These are phyloP conservation scores for Drosophila sordidula DNA, from an alignment of 2,888 invertebrate genomes.

Conservation along the genomic window DNA sequence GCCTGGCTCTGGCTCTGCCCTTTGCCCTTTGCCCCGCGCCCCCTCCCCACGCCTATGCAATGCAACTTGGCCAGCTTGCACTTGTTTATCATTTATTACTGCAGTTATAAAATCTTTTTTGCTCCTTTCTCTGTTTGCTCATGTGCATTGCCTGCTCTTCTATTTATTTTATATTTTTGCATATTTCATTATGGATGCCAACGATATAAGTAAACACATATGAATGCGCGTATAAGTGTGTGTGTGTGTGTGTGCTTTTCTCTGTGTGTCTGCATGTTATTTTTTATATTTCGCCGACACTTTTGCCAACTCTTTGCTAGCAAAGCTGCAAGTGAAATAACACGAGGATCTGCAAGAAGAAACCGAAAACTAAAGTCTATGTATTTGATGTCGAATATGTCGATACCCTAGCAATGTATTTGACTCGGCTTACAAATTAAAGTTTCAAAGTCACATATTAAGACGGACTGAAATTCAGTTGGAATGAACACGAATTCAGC, in stretches of 20 bases:
- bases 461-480: too few species aligned
- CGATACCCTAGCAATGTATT: slow-evolving; percentile 16
- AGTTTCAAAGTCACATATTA: too few species aligned
- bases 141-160: slow-evolving; percentile 42
- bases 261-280: slow-evolving; percentile 13
- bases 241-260: background rate
- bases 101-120: slow-evolving; percentile 65
- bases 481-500: too few species aligned
- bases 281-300: slow-evolving; percentile 42
- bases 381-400: slow-evolving; percentile 8
- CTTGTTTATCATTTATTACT: slow-evolving; percentile 78
- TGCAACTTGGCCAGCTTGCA: slow-evolving; percentile 66
- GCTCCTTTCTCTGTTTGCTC: slow-evolving; percentile 53
- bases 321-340: slow-evolving; percentile 42
- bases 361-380: slow-evolving; percentile 6
- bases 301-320: slow-evolving; percentile 43
- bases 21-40: slow-evolving; percentile 4
- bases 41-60: background rate
- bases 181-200: slow-evolving; percentile 62
- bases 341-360: slow-evolving; percentile 17
- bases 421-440: too few species aligned
- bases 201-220: slow-evolving; percentile 47
- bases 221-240: background rate
- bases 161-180: slow-evolving; percentile 60
- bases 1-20: slow-evolving; percentile 4